A percentile compares a stretch with the other conserved stretches of the same genome.
These are phyloP conservation scores for Oeneis ivallda DNA, from an alignment of 2,888 invertebrate genomes.

Conservation along the genomic window DNA sequence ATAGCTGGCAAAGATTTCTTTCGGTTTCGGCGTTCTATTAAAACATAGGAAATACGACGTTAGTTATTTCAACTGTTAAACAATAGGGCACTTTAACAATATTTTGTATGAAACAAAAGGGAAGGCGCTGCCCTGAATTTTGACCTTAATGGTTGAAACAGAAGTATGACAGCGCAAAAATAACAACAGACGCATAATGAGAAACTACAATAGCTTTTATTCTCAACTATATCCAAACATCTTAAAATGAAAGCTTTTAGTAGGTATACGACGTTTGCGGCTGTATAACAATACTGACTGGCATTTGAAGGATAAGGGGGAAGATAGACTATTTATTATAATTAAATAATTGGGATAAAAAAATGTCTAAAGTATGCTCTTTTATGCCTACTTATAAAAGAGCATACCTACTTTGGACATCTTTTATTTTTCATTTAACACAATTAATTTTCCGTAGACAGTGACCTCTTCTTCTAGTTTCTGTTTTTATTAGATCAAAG, in stretches of 20 bases:
- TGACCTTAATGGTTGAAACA: slow-evolving; percentile 6
- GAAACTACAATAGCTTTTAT: slow-evolving; percentile 17
- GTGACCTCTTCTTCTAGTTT: too few relatives aligned
- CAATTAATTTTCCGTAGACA: too few relatives aligned
- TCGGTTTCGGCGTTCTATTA: too few relatives aligned
- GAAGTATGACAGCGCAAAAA: slow-evolving; percentile 14
- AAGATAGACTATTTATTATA: too few relatives aligned
- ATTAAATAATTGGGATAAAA: too few relatives aligned
- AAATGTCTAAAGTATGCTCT: too few relatives aligned
- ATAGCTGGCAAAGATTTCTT: too few relatives aligned
- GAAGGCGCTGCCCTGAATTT: slow-evolving; percentile 32
- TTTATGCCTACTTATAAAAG: too few relatives aligned
- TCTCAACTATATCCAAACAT: slow-evolving; percentile 14
- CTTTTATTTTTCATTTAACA: too few relatives aligned
- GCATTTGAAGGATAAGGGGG: not conserved
- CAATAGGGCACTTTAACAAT: slow-evolving; percentile 17
- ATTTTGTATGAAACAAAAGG: slow-evolving; percentile 36
- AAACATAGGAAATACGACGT: not conserved
- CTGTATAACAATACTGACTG: not conserved
- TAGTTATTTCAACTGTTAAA: slow-evolving; percentile 3
- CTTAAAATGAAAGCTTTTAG: slow-evolving; percentile 17
- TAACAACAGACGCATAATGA: slow-evolving; percentile 17
- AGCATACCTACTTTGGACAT: too few relatives aligned
- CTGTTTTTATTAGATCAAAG: too few relatives aligned
- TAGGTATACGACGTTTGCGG: not conserved